Evolutionary conservation across 2,113 vertebrate genomes (phyloP).

Genomic region (Eolophus roseicapilla): DNA sequence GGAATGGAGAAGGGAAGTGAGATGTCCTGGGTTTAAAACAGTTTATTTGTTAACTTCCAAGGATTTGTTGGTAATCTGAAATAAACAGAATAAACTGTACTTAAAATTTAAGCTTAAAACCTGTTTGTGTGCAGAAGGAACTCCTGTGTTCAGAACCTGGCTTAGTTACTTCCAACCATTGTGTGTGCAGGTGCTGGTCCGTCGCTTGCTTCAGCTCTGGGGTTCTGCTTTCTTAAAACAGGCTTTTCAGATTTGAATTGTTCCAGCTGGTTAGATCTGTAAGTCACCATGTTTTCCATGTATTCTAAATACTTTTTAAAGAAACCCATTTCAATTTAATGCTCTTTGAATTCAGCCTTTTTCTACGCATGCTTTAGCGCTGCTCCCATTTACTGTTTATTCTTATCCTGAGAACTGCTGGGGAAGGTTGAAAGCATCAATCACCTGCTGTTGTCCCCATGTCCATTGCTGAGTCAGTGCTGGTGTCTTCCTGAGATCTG

Average conservation of each 20-base stretch:
- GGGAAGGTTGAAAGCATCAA: neutral
- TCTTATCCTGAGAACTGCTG: neutral
- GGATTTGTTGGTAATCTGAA: accelerated
- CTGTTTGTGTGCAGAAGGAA: neutral
- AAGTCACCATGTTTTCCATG: neutral
- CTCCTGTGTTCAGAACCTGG: neutral
- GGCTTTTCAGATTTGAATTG: neutral
- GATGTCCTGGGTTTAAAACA: neutral
- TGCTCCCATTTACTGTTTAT: neutral
- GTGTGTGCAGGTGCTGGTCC: accelerated
- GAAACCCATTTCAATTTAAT: neutral
- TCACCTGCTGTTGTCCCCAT: neutral
- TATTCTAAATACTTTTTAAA: neutral
- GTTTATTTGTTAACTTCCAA: neutral
- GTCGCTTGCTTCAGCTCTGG: neutral
- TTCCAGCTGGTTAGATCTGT: neutral
- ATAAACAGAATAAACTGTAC: neutral
- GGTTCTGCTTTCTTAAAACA: neutral
- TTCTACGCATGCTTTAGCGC: neutral
- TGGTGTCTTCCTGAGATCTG: neutral
- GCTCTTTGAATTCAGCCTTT: neutral
- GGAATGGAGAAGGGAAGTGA: neutral
- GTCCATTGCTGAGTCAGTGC: neutral
- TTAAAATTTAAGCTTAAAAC: neutral
- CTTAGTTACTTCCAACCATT: neutral